These are phyloP conservation scores for Scleropages formosus DNA, from an alignment of 2,797 vertebrate genomes.

Conservation along the genomic window DNA sequence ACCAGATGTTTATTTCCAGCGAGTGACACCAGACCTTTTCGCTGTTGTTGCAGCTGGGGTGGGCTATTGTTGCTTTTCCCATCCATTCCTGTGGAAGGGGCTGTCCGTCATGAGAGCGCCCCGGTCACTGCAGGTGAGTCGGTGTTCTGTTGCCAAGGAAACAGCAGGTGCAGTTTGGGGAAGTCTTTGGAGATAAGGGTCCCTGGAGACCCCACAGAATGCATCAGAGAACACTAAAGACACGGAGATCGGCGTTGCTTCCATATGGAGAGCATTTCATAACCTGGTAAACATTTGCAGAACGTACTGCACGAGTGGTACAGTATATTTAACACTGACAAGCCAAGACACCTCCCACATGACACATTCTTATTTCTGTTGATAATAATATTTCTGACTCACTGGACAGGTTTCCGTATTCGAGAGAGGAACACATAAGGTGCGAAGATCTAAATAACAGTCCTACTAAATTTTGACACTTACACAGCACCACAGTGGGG, in stretches of 20 bases:
- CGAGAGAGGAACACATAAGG: too few relatives aligned
- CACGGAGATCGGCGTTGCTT: too few relatives aligned
- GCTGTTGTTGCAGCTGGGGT: background rate
- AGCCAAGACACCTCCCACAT: too few relatives aligned
- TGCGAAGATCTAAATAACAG: too few relatives aligned
- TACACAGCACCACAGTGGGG: background rate
- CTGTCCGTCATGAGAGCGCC: slow-evolving; percentile 41
- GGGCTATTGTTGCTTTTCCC: slow-evolving; percentile 33
- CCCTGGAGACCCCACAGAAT: slow-evolving; percentile 45
- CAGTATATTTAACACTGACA: too few relatives aligned
- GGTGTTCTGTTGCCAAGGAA: slow-evolving; percentile 51
- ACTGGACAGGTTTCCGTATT: too few relatives aligned
- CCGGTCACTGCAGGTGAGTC: slow-evolving; percentile 42
- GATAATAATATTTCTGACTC: too few relatives aligned
- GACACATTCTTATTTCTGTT: too few relatives aligned
- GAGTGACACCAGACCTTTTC: background rate
- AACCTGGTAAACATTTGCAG: too few relatives aligned
- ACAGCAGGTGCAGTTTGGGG: slow-evolving; percentile 47
- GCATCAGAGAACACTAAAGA: slow-evolving; percentile 17
- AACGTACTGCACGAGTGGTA: too few relatives aligned
- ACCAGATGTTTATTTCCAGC: background rate
- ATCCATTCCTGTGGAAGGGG: slow-evolving; percentile 35
- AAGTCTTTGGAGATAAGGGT: slow-evolving; percentile 44
- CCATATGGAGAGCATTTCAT: too few relatives aligned
- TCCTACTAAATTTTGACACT: background rate